phyloP scores from a whole-genome alignment of 2,797 vertebrate genomes.

The Acanthiza pusilla region DNA sequence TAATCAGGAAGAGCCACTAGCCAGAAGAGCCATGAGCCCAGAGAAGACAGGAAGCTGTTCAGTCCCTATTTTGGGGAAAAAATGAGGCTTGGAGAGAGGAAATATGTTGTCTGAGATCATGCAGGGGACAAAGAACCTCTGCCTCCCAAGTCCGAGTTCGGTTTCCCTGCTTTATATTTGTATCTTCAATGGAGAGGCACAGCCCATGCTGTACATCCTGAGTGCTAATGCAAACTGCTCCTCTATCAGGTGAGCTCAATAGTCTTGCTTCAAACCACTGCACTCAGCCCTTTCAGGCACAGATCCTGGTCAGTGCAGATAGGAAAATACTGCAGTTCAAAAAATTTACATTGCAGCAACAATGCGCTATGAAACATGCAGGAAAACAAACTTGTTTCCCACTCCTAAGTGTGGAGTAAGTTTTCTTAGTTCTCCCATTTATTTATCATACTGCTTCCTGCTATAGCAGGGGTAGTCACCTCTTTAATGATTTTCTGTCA shows the following conservation, averaged over 20 bases:
- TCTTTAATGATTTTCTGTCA: not conserved
- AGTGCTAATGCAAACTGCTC: not conserved
- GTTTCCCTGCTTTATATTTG: not conserved
- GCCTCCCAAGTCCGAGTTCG: not conserved
- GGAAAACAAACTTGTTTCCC: not conserved
- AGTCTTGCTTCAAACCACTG: not conserved
- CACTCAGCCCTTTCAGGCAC: not conserved
- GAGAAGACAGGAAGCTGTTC: not conserved
- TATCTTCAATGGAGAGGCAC: not conserved
- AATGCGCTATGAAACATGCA: not conserved
- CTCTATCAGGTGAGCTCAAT: not conserved
- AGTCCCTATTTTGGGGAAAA: not conserved
- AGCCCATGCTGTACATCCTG: not conserved
- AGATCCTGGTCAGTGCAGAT: not conserved
- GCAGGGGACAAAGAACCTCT: not conserved
- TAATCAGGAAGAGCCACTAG: constrained; percentile 11
- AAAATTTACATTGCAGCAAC: not conserved
- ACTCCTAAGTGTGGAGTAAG: not conserved
- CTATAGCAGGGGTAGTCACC: not conserved
- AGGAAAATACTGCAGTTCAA: not conserved
- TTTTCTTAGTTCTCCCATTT: not conserved
- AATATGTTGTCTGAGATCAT: not conserved
- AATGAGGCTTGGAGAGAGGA: not conserved
- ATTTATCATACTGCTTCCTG: not conserved
- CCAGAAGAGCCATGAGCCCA: not conserved